phyloP scores from a whole-genome alignment of 2,797 vertebrate species.

The Caiman crocodilus region DNA sequence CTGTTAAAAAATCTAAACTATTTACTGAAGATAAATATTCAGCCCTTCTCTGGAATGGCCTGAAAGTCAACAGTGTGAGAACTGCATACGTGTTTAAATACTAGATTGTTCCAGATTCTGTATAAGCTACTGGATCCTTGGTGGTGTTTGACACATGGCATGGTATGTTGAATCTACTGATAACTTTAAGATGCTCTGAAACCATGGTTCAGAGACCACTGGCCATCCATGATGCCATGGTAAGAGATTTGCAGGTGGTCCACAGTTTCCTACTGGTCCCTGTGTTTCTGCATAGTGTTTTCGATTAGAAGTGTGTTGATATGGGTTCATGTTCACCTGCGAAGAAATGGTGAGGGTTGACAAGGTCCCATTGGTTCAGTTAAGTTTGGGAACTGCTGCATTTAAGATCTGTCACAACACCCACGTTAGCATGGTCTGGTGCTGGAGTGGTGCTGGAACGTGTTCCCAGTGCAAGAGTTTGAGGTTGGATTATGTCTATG shows the following conservation, averaged over 20 bases:
- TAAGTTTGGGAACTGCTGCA: no score
- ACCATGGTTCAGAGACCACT: no score
- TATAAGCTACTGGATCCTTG: not conserved
- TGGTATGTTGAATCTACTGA: not conserved
- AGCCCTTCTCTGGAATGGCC: not conserved
- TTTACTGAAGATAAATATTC: not conserved
- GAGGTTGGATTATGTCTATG: not conserved
- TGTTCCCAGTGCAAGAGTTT: not conserved
- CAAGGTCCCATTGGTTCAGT: no score
- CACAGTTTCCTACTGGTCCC: no score
- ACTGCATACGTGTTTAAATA: not conserved
- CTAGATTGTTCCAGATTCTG: not conserved
- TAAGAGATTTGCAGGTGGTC: no score
- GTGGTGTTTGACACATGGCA: not conserved
- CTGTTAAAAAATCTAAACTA: not conserved
- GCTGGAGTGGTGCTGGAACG: not conserved
- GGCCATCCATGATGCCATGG: no score
- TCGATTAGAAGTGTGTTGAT: no score
- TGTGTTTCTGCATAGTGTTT: no score
- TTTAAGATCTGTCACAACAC: not conserved
- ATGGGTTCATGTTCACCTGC: no score
- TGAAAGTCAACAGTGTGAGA: not conserved
- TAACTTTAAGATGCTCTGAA: no score
- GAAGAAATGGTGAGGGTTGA: no score
- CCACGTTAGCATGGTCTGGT: not conserved